phyloP scores from a whole-genome alignment of 1,140 invertebrate species.

The Drosophila oshimai region DNA sequence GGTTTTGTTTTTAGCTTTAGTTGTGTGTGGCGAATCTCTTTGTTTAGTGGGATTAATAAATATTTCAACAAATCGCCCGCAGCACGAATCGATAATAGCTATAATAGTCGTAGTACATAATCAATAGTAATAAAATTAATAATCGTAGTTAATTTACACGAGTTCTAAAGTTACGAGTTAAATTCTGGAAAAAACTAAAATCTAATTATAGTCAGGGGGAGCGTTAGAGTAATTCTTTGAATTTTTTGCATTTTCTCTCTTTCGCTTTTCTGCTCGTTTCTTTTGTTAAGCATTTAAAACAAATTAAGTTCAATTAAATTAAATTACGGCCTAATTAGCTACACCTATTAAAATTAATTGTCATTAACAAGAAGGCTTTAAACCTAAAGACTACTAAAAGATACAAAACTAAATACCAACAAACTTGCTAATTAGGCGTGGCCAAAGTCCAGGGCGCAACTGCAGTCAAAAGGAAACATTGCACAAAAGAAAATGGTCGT shows the following conservation, averaged over 20 bases:
- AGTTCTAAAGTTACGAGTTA: constrained; percentile 49
- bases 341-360: constrained; percentile 35
- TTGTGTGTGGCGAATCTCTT: constrained; percentile 35
- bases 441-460: constrained; percentile 33
- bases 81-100: constrained; percentile 54
- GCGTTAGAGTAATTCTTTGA: constrained; percentile 70
- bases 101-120: constrained; percentile 38
- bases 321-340: constrained; percentile 51
- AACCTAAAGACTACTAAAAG: constrained; percentile 23
- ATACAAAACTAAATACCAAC: constrained; percentile 36
- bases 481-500: constrained; percentile 37
- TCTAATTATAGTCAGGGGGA: constrained; percentile 61
- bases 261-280: constrained; percentile 19
- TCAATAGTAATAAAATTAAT: constrained; percentile 45
- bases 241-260: constrained; percentile 28
- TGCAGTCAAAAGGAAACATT: constrained; percentile 43
- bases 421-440: constrained; percentile 39
- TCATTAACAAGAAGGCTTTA: constrained; percentile 40
- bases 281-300: constrained; percentile 24
- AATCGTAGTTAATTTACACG: constrained; percentile 49
- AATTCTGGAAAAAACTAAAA: constrained; percentile 68
- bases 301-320: constrained; percentile 51
- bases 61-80: constrained; percentile 72
- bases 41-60: constrained; percentile 60
- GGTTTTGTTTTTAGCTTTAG: constrained; percentile 21